Percentiles rank a stretch among this genome's conserved stretches.
Conservation (phyloP, 2,797 vertebrate species). For the Pseudochirops corinnae region DNA sequence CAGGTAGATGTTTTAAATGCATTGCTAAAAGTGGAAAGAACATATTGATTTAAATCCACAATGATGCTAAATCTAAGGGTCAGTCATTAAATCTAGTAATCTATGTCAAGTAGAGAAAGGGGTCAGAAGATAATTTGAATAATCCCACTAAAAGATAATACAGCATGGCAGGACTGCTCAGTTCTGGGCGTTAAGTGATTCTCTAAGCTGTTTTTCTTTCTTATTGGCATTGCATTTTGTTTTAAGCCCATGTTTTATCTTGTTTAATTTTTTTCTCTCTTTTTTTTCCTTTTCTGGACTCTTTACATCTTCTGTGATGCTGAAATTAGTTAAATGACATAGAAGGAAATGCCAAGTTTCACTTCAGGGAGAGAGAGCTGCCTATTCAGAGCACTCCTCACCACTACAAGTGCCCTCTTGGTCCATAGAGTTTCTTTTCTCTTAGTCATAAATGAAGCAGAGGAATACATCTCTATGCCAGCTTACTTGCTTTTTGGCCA, state of each 20-base stretch:
- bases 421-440: not conserved
- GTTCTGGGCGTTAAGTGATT: no score
- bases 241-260: not conserved
- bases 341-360: not conserved
- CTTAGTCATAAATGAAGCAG: not conserved
- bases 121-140: not conserved
- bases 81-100: not conserved
- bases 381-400: not conserved
- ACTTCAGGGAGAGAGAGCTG: not conserved
- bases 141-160: accelerated
- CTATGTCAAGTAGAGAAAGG: not conserved
- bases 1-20: constrained; percentile 25
- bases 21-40: constrained; percentile 41
- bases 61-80: not conserved
- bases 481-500: not conserved
- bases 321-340: not conserved
- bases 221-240: not conserved
- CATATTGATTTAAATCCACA: constrained; percentile 24
- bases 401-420: not conserved
- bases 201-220: not conserved
- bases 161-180: accelerated
- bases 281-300: not conserved
- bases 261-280: not conserved
- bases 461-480: not conserved
- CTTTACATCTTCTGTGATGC: not conserved